Evolutionary conservation across 2,113 vertebrate species (phyloP).

Genomic region (Centrocercus urophasianus): DNA sequence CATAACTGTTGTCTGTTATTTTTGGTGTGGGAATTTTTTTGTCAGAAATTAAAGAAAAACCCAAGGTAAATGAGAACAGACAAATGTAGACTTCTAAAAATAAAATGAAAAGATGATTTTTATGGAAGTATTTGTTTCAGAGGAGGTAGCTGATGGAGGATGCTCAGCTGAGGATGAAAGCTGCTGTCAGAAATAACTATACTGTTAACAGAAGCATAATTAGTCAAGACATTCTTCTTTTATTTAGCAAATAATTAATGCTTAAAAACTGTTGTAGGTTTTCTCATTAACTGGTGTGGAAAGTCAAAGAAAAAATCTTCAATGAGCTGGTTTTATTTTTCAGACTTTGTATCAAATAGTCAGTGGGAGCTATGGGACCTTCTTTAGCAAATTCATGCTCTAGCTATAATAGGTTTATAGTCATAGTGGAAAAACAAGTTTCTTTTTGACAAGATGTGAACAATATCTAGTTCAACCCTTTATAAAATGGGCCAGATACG

Average conservation of each 20-base stretch:
- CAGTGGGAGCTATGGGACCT: not conserved
- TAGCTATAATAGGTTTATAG: not conserved
- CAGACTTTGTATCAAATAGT: not conserved
- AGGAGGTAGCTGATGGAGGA: not conserved
- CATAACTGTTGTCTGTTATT: not conserved
- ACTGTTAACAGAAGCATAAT: not conserved
- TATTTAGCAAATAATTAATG: not conserved
- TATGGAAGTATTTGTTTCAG: not conserved
- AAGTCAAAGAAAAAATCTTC: not conserved
- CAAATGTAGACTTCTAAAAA: not conserved
- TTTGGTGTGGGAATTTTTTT: not conserved
- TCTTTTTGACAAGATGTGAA: not conserved
- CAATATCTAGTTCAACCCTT: not conserved
- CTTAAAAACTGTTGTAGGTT: not conserved
- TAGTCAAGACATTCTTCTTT: not conserved
- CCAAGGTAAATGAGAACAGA: not conserved
- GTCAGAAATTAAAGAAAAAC: not conserved
- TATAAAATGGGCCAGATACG: not conserved
- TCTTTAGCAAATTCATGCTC: not conserved
- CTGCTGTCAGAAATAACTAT: not conserved
- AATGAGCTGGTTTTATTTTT: not conserved
- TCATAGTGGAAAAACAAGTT: not conserved
- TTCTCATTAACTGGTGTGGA: not conserved
- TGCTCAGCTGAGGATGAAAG: constrained; percentile 1
- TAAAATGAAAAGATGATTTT: constrained; percentile 14